Evolutionary conservation across 2,113 vertebrate genomes (phyloP).

Genomic region (Psilopsiagon aurifrons): DNA sequence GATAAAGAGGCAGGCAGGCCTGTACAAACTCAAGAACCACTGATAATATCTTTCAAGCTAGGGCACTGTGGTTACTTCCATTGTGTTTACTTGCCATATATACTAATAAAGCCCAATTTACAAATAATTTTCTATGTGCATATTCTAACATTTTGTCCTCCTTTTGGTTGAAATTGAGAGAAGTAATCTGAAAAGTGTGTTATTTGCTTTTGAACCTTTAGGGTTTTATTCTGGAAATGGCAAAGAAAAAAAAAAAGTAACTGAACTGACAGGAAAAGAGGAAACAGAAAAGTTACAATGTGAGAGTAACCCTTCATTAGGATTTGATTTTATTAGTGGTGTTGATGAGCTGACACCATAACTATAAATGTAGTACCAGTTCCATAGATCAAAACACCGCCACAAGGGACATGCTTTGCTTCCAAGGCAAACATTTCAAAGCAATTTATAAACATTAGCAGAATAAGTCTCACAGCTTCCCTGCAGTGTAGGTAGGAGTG

Average conservation of each 20-base stretch:
- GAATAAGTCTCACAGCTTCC: not conserved
- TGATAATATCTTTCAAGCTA: conserved; percentile 45
- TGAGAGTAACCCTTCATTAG: not conserved
- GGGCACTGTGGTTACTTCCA: not conserved
- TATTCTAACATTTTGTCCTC: not conserved
- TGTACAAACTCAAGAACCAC: conserved; percentile 67
- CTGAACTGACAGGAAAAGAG: not conserved
- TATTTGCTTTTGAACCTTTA: not conserved
- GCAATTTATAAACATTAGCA: not conserved
- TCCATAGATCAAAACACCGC: not conserved
- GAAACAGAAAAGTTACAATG: not conserved
- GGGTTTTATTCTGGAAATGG: not conserved
- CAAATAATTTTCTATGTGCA: not conserved
- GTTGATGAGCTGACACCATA: not conserved
- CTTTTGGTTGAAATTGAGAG: not conserved
- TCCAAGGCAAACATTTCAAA: not conserved
- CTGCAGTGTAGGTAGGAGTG: not conserved
- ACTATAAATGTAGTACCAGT: not conserved
- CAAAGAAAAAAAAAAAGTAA: not conserved
- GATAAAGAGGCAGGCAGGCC: conserved; percentile 49
- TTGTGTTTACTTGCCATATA: not conserved
- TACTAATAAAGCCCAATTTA: not conserved
- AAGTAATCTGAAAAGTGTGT: not conserved
- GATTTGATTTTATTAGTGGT: not conserved
- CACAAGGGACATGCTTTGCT: not conserved